Base-by-base conservation (phyloP, 2,797 vertebrate genomes). In the Scolopax rusticola region DNA sequence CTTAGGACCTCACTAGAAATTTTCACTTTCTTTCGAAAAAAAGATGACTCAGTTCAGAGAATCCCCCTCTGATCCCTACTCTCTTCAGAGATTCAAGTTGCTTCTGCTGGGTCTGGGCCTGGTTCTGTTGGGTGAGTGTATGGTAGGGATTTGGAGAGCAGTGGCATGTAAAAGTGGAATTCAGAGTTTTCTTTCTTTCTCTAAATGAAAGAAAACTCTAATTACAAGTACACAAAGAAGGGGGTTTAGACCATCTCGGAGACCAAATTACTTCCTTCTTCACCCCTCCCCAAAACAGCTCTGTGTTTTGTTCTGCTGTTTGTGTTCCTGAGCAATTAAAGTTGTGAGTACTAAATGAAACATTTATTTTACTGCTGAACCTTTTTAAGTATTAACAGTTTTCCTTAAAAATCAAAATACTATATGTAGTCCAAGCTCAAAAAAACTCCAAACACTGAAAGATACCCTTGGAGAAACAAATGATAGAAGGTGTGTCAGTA, bases 151-250 rank as follows among this genome's bases (percentile, higher is more conserved):
- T 70, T 0, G 0, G 51, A 19, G 68, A 40, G 15, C 28, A 36
- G 57, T 0, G 0, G 8, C 38, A 60, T 23, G 21, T 6, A 20
- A 71, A 23, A 0, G 0, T 40, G 48, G 9, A 17, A 38, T 54
- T 92, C 36, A 14, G 32, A 60, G 7, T 47, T 53, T 63, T 50
- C 32, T 57, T 73, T 67, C 11, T 9, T 67, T 81, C 69, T 75
- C 15, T 86, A 30, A 54, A 67, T 47, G 21, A 47, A 47, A 47
- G 45, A 47, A 47, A 47, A 47, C 45, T 47, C 47, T 48, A 67
- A 30, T 47, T 84, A 11, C 15, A 48, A 16, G 11, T 23, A 13
- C 27, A 24, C 50, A 70, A 53, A 45, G 15, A 53, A 50, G 12
- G 30, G 11, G 3, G 50, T 45, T 61, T 64, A 54, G 83, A 43